A percentile compares a stretch with the other conserved stretches of the same genome.
phyloP scores from a whole-genome alignment of 2,113 vertebrate species.

The Antennarius striatus region DNA sequence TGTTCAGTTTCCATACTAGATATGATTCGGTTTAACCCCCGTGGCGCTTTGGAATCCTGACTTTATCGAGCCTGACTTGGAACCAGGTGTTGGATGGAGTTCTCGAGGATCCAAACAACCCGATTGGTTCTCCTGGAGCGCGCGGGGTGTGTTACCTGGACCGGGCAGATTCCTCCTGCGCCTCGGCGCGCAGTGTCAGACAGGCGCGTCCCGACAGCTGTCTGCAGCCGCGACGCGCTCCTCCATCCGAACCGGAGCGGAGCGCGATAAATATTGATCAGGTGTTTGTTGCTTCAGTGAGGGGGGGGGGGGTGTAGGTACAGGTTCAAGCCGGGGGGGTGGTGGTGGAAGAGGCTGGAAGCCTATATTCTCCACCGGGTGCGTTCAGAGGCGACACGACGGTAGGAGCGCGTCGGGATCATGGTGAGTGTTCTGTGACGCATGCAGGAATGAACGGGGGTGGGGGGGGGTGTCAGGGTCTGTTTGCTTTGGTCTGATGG shows the following conservation, averaged over 20 bases:
- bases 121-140: neutral
- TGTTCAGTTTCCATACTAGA: no score
- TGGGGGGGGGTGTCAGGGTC: neutral
- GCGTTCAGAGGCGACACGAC: neutral
- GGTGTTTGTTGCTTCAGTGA: neutral
- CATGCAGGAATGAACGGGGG: neutral
- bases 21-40: no score
- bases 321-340: neutral
- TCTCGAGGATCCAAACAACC: no score
- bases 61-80: no score
- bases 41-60: no score
- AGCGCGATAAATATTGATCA: slow-evolving; percentile 50
- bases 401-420: slow-evolving; percentile 19
- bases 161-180: slow-evolving; percentile 61
- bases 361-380: neutral
- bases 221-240: no score
- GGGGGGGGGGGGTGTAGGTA: no score
- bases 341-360: slow-evolving; percentile 25
- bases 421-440: slow-evolving; percentile 65
- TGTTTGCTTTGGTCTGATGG: neutral
- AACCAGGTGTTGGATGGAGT: no score
- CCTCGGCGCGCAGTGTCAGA: slow-evolving; percentile 4
- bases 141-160: slow-evolving; percentile 65
- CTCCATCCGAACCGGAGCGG: neutral
- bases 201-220: neutral